Conservation (phyloP, 2,888 invertebrate genomes). For the Drosophila gaucha region DNA sequence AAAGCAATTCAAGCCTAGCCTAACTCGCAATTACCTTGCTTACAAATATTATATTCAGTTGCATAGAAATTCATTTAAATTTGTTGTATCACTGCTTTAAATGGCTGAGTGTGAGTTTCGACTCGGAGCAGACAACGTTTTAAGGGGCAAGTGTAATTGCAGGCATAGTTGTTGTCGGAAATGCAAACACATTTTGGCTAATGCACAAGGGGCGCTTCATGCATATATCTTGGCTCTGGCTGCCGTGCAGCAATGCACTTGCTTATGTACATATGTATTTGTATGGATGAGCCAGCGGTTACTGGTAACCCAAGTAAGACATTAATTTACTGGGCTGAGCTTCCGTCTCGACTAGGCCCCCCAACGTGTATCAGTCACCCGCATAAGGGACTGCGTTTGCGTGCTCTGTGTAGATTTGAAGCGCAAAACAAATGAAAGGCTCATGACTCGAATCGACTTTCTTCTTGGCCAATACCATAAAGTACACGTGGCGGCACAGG, state of each 20-base stretch:
- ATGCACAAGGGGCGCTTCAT: constrained; percentile 15
- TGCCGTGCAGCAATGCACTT: constrained; percentile 9
- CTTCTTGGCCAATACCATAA: constrained; percentile 58
- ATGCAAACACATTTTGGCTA: constrained; percentile 46
- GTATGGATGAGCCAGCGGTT: constrained; percentile 16
- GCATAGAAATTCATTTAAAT: not conserved
- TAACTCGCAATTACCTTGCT: no score
- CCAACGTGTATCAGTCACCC: constrained; percentile 31
- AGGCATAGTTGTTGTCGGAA: constrained; percentile 34
- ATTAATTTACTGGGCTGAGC: constrained; percentile 60
- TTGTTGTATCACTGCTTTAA: not conserved
- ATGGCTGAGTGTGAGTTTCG: not conserved
- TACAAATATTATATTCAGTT: no score
- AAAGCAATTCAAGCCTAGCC: not conserved
- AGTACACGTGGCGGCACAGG: constrained; percentile 47
- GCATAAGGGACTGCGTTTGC: constrained; percentile 43
- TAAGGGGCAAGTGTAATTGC: not conserved
- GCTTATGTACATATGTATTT: constrained; percentile 6
- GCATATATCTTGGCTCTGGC: constrained; percentile 20
- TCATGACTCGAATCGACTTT: constrained; percentile 67
- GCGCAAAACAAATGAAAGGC: constrained; percentile 67
- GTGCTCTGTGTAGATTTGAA: constrained; percentile 63
- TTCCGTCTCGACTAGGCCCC: constrained; percentile 45
- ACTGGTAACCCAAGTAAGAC: constrained; percentile 63
- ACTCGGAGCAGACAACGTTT: not conserved